Evolutionary conservation across 2,113 vertebrate genomes (phyloP).

Genomic region (Hystrix brachyura): DNA sequence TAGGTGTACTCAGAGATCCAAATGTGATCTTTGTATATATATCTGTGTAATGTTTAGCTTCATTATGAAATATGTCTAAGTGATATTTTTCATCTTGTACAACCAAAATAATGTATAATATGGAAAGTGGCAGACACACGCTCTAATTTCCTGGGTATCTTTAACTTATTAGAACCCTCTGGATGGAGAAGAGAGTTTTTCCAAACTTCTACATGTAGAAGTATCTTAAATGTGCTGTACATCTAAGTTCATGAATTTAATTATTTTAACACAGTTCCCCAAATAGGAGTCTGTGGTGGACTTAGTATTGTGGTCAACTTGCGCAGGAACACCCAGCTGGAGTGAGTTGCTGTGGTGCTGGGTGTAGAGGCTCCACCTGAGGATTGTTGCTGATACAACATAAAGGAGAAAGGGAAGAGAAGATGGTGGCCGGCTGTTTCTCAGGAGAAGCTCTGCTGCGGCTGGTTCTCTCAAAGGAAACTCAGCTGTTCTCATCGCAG

Average conservation of each 20-base stretch:
- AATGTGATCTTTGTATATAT: slow-evolving; percentile 75
- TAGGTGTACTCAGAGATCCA: slow-evolving; percentile 54
- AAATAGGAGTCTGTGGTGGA: not conserved
- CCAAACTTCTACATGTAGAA: slow-evolving; percentile 34
- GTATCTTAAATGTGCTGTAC: not conserved
- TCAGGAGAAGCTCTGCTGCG: too few relatives aligned
- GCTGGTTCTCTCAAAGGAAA: too few relatives aligned
- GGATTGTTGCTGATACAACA: too few relatives aligned
- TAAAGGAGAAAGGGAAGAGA: too few relatives aligned
- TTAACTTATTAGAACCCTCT: slow-evolving; percentile 71
- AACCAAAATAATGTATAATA: slow-evolving; percentile 83
- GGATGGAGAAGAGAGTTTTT: slow-evolving; percentile 40
- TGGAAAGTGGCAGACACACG: slow-evolving; percentile 6
- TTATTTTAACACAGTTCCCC: not conserved
- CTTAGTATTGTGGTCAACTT: too few relatives aligned
- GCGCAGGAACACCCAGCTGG: too few relatives aligned
- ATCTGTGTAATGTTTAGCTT: slow-evolving; percentile 77
- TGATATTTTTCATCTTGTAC: slow-evolving; percentile 79
- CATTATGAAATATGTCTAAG: slow-evolving; percentile 62
- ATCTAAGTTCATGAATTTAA: not conserved
- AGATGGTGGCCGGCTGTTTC: too few relatives aligned
- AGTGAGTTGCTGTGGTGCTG: too few relatives aligned
- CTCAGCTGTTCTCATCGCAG: too few relatives aligned
- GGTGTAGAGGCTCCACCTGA: too few relatives aligned
- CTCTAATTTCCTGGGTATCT: slow-evolving; percentile 45